These are phyloP conservation scores for Polyommatus iphigenia DNA, from an alignment of 2,888 invertebrate species.

Conservation along the genomic window DNA sequence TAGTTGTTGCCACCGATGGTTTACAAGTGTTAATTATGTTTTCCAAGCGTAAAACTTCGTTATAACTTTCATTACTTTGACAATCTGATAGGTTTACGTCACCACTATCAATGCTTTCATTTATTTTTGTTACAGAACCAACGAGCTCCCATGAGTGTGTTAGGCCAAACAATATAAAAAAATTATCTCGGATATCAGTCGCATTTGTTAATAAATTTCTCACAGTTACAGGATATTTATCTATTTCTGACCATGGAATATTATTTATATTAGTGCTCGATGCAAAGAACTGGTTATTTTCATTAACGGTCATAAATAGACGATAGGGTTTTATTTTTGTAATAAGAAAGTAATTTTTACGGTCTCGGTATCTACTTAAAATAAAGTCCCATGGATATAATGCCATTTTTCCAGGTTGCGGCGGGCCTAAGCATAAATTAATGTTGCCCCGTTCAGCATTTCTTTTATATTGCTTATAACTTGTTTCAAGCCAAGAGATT, in stretches of 20 bases:
- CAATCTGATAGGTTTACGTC: slow-evolving; percentile 17
- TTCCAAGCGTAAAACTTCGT: background rate
- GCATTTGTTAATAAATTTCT: slow-evolving; percentile 63
- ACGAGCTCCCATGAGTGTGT: slow-evolving; percentile 68
- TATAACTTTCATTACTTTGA: slow-evolving; percentile 12
- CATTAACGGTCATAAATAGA: slow-evolving; percentile 63
- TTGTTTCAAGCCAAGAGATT: slow-evolving; percentile 61
- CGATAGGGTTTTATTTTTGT: slow-evolving; percentile 57
- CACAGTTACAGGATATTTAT: slow-evolving; percentile 64
- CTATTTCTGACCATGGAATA: slow-evolving; percentile 58
- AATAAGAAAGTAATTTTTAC: slow-evolving; percentile 64
- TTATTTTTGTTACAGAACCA: slow-evolving; percentile 62
- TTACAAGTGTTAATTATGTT: background rate
- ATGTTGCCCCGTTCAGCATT: slow-evolving; percentile 48
- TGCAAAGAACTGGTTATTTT: slow-evolving; percentile 51
- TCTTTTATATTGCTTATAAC: slow-evolving; percentile 62
- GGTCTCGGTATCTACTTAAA: slow-evolving; percentile 59
- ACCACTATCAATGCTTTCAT: slow-evolving; percentile 37
- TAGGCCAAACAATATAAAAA: slow-evolving; percentile 69
- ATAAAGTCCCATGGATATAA: slow-evolving; percentile 66
- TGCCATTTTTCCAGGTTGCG: slow-evolving; percentile 55
- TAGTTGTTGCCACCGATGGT: background rate
- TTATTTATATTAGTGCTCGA: slow-evolving; percentile 63
- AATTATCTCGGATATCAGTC: slow-evolving; percentile 57
- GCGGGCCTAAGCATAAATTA: slow-evolving; percentile 55